A percentile compares a stretch with the other conserved stretches of the same genome.
phyloP scores from a whole-genome alignment of 2,797 vertebrate genomes.

The Picus viridis region DNA sequence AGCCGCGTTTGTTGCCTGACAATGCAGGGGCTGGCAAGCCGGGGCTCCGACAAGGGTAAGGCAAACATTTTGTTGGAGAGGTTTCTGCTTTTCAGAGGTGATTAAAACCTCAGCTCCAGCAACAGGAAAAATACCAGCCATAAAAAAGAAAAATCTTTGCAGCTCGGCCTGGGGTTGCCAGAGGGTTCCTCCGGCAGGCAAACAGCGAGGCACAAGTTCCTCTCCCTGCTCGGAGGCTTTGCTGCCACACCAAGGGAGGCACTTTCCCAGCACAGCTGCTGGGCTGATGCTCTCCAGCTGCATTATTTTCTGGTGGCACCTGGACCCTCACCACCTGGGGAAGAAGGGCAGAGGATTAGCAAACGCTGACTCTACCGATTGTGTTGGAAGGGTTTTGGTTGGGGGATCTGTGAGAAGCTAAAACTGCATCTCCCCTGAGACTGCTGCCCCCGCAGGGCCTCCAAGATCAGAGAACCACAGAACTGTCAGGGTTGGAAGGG shows the following conservation, averaged over 20 bases:
- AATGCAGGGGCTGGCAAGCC: not conserved
- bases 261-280: not conserved
- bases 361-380: not conserved
- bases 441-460: not conserved
- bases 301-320: not conserved
- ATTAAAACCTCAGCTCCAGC: not conserved
- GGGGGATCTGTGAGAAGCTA: not conserved
- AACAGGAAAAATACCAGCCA: too few relatives aligned
- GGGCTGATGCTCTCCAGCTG: not conserved
- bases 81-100: not conserved
- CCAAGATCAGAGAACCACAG: not conserved
- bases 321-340: not conserved
- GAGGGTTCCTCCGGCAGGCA: not conserved
- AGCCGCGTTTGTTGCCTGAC: not conserved
- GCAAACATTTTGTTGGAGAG: not conserved
- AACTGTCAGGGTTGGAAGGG: too few relatives aligned
- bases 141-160: not conserved
- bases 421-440: rapidly evolving
- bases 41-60: not conserved
- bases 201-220: not conserved
- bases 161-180: not conserved
- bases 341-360: not conserved
- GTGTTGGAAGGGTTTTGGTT: not conserved
- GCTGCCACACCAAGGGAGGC: not conserved
- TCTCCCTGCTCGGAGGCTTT: not conserved